Evolutionary conservation across 2,888 invertebrate species (phyloP), one percentile per base, ranked within the genome.

Genomic region (Danaus chrysippus): DNA sequence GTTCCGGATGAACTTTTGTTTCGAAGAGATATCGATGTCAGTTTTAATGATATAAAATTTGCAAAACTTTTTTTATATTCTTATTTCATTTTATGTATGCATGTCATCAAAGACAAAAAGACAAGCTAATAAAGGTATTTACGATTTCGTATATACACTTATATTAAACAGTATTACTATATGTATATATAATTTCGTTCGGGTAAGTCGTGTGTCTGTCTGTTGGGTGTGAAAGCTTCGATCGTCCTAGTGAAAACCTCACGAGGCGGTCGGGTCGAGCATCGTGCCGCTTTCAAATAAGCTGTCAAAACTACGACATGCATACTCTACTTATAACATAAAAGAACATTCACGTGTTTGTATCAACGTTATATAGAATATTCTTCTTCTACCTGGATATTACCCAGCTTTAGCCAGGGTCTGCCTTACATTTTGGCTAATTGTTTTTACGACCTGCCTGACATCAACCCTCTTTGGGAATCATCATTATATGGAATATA

Each of bases 171-270:
- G 41, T 10, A 13, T 17, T 55, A 58, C 56, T 62, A 58, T 58
- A 23, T 42, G 6, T 56, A 49, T 62, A 63, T 68, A 73, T 73
- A 75, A 76, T 76, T 77, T 68, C 73, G 67, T 72, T 69, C 71
- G 71, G 68, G 56, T 63, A 44, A 42, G 56, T 69, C 68, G 69
- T 65, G 59, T 69, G 68, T 73, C 69, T 75, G 66, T 73, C 73
- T 77, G 76, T 78, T 76, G 72, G 72, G 78, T 75, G 79, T 81
- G 87, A 89, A 89, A 89, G 89, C 87, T 87, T 77, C 76, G 78
- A 78, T 76, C 74, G 68, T 49, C 70, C 78, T 76, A 77, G 84
- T 82, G 86, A 86, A 84, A 87, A 84, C 80, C 81, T 81, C 83
- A 81, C 68, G 70, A 73, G 72, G 73, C 75, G 77, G 80, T 81